Evolutionary conservation across 2,888 invertebrate species (phyloP).

Genomic region (Microplitis deprimator): DNA sequence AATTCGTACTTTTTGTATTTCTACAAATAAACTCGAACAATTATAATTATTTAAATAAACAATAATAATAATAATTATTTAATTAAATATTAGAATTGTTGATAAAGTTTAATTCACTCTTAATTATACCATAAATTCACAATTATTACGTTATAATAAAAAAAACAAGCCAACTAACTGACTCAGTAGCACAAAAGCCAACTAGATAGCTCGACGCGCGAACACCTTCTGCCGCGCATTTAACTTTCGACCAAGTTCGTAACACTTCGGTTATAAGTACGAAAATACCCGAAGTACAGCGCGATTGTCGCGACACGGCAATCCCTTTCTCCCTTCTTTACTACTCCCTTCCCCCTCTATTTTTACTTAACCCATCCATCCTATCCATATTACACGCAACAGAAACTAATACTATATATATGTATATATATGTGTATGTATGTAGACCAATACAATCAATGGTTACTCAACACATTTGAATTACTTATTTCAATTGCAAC

Average conservation of each 20-base stretch:
- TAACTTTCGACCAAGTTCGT: constrained; percentile 63
- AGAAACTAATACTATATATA: too few species aligned
- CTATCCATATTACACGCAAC: too few species aligned
- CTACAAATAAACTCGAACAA: background rate
- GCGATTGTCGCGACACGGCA: constrained; percentile 35
- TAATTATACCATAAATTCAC: constrained; percentile 28
- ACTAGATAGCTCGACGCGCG: constrained; percentile 67
- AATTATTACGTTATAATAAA: constrained; percentile 20
- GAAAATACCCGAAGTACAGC: constrained; percentile 55
- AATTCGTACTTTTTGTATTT: background rate
- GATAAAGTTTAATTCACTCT: background rate
- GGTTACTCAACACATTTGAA: too few species aligned
- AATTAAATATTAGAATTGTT: background rate
- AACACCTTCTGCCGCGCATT: constrained; percentile 69
- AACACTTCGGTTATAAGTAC: constrained; percentile 54
- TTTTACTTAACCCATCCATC: background rate
- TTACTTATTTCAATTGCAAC: too few species aligned
- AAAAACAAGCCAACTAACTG: constrained; percentile 37
- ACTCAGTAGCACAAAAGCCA: constrained; percentile 50
- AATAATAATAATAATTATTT: background rate
- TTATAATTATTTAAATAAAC: background rate
- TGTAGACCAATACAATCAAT: too few species aligned
- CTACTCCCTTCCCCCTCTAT: constrained; percentile 16
- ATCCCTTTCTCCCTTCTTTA: constrained; percentile 12
- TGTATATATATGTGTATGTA: too few species aligned